Evolutionary conservation across 2,797 vertebrate species (phyloP).

Genomic region (Sus cebifrons): DNA sequence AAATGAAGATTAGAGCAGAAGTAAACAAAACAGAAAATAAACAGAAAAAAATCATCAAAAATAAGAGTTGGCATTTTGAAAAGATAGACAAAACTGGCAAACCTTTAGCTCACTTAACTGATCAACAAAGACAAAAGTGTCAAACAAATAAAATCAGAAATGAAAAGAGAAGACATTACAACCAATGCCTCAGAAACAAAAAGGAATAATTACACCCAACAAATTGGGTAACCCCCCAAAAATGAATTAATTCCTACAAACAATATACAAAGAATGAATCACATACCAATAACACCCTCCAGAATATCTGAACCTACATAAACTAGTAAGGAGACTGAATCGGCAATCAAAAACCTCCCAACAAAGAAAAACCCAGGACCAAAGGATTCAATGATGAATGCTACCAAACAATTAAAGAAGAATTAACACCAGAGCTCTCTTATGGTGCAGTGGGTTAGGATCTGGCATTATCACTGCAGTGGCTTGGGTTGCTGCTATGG

Average conservation of each 20-base stretch:
- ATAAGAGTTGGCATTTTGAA: not conserved
- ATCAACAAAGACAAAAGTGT: not conserved
- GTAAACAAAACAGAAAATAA: not conserved
- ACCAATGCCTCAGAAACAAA: not conserved
- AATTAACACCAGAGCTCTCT: not conserved
- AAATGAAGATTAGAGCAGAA: not conserved
- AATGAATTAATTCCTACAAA: not conserved
- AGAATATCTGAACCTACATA: not conserved
- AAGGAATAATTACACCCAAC: not conserved
- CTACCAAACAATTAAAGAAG: not conserved
- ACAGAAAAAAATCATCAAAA: not conserved
- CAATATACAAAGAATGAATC: not conserved
- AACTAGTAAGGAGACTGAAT: not conserved
- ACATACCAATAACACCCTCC: not conserved
- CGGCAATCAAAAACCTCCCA: not conserved
- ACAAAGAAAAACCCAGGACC: not conserved
- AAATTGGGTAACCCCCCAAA: not conserved
- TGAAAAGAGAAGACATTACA: not conserved
- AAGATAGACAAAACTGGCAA: not conserved
- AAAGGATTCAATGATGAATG: not conserved
- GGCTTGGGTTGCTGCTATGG: no score
- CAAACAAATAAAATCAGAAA: not conserved
- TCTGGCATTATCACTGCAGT: no score
- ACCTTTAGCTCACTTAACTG: not conserved
- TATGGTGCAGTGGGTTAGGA: no score